A percentile compares a stretch with the other conserved stretches of the same genome.
Conservation (phyloP, 2,888 invertebrate genomes). For the Acholoe squamosa region DNA sequence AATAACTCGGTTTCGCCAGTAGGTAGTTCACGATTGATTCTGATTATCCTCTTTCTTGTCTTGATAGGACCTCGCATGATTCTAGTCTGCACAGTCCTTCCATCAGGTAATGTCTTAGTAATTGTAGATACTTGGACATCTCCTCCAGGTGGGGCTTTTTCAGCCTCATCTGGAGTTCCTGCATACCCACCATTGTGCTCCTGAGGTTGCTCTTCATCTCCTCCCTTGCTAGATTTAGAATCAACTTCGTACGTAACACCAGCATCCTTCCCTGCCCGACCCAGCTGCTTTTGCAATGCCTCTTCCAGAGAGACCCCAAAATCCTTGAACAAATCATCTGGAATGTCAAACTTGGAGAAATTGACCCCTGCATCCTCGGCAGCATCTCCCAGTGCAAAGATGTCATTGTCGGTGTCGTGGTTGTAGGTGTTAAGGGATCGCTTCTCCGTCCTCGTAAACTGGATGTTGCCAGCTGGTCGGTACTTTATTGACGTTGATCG, state of each 20-base stretch:
- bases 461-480: conserved; percentile 35
- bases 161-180: not conserved
- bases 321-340: conserved; percentile 69
- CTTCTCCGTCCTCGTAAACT: not conserved
- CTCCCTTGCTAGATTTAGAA: not conserved
- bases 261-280: not conserved
- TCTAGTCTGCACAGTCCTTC: conserved; percentile 67
- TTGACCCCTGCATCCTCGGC: conserved; percentile 68
- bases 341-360: conserved; percentile 63
- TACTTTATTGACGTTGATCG: conserved; percentile 57
- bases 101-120: conserved; percentile 68
- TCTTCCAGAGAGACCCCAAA: conserved; percentile 67
- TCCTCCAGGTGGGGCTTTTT: not conserved
- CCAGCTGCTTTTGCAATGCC: conserved; percentile 61
- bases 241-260: not conserved
- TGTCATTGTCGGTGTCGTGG: conserved; percentile 68
- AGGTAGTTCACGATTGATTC: conserved; percentile 66
- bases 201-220: not conserved
- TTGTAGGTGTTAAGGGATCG: conserved; percentile 65
- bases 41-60: conserved; percentile 65
- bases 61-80: conserved; percentile 68
- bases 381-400: conserved; percentile 71
- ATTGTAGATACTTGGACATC: conserved; percentile 67
- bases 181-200: conserved; percentile 21
- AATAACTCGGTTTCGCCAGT: conserved; percentile 67